Percentiles rank a stretch among this genome's conserved stretches.
Evolutionary conservation across 2,888 invertebrate genomes (phyloP).

Genomic region (Pollenia griseotomentosa): DNA sequence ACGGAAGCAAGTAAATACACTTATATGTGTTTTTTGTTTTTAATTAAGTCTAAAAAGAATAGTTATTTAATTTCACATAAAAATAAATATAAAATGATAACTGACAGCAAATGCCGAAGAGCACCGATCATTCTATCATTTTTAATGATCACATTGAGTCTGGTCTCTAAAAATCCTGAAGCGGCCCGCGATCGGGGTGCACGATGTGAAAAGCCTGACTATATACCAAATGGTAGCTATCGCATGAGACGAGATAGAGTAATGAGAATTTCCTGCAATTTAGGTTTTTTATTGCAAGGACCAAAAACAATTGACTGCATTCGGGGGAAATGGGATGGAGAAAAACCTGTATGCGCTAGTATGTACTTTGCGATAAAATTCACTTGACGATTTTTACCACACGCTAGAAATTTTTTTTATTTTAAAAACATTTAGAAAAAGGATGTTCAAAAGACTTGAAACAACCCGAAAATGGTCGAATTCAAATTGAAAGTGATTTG

Average conservation of each 20-base stretch:
- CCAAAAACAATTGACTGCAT: constrained; percentile 77
- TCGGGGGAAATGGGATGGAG: constrained; percentile 89
- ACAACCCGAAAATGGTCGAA: constrained; percentile 85
- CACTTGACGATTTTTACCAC: not conserved
- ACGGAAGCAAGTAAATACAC: constrained; percentile 38
- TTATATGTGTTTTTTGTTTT: not conserved
- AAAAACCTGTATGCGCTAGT: constrained; percentile 90
- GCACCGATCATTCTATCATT: not conserved
- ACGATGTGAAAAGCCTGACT: constrained; percentile 70
- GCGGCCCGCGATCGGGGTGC: constrained; percentile 57
- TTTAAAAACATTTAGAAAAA: constrained; percentile 83
- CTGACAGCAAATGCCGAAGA: constrained; percentile 22
- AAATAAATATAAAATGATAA: constrained; percentile 19
- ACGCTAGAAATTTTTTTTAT: not conserved
- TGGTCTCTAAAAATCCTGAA: not conserved
- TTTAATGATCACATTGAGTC: constrained; percentile 16
- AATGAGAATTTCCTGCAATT: constrained; percentile 73
- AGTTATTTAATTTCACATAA: constrained; percentile 1
- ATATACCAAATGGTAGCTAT: constrained; percentile 70
- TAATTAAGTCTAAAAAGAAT: not conserved
- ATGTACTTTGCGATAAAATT: constrained; percentile 81
- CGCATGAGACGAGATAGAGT: constrained; percentile 58
- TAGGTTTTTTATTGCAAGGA: constrained; percentile 75
- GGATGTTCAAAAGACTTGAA: constrained; percentile 85
- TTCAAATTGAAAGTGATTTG: constrained; percentile 85